Evolutionary conservation across 2,797 vertebrate species (phyloP), one percentile per base, ranked within the genome.

Genomic region (Pangasius djambal): DNA sequence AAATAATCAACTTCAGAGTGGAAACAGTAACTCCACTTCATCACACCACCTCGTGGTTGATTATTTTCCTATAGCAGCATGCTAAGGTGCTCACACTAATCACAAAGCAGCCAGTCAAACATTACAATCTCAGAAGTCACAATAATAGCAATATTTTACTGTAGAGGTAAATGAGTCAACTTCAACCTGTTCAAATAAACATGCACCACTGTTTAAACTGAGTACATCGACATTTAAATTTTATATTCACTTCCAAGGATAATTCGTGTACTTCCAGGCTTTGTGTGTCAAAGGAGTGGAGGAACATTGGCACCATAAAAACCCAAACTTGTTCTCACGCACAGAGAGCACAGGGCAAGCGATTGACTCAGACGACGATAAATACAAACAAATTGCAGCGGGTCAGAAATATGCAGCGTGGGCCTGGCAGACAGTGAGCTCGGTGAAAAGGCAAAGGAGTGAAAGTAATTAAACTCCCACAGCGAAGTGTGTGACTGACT

Each of bases 391-490:
- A 95, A 96, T 95, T 95, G 95, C 95, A 59, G 94, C 94, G 95
- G 95, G 95, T 95, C 94, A 89, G 93, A 96, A 95, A 93, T 94
- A 96, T 96, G 95, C 93, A 89, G 94, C 90, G 95, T 96, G 94
- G 96, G 96, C 92, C 22, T 88, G 93, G 94, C 94, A 94, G 94
- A 94, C 95, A 94, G 93, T 92, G 93, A 95, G 95, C 96, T 96
- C 94, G 95, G 94, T 94, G 93, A 93, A 92, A 94, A 93, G 93
- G 93, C 95, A 93, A 96, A 96, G 93, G 94, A 91, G 57, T 83
- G 72, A 86, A 95, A 92, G 95, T 94, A 96, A 96, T 96, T 96
- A 96, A 95, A 96, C 95, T 96, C 96, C 96, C 94, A 96, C 95
- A 65, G 93, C 91, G 92, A 93, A 93, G 93, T 93, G 91, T 89